Evolutionary conservation across 2,113 vertebrate genomes (phyloP).

Genomic region (Xiphophorus hellerii): DNA sequence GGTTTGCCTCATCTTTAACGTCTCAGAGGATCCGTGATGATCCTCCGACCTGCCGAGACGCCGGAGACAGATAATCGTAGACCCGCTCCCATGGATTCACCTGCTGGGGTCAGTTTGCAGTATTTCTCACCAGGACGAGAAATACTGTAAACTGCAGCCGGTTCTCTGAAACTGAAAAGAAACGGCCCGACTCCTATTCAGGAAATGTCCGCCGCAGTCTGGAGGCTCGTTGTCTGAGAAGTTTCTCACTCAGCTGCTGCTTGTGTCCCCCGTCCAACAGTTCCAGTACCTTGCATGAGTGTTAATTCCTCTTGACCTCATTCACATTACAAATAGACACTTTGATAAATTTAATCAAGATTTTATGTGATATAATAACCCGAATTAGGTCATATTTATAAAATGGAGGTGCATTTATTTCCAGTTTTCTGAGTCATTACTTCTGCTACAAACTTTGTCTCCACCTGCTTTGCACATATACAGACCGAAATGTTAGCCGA

Average conservation of each 20-base stretch:
- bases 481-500: background rate
- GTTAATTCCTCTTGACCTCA: background rate
- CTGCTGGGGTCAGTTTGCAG: constrained; percentile 24
- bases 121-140: constrained; percentile 36
- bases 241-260: background rate
- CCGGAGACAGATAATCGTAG: background rate
- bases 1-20: background rate
- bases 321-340: too few relatives aligned
- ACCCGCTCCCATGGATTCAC: constrained; percentile 23
- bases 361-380: background rate
- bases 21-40: background rate
- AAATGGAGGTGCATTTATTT: background rate
- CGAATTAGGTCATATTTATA: background rate
- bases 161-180: constrained; percentile 21
- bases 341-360: background rate
- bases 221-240: background rate
- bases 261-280: background rate
- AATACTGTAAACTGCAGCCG: constrained; percentile 41
- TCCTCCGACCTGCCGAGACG: background rate
- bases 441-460: background rate
- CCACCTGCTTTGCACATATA: background rate
- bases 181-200: background rate
- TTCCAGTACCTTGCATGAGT: background rate
- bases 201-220: background rate
- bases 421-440: background rate